Conservation (phyloP, 1,140 invertebrate genomes). For the Aphelinus certus region DNA sequence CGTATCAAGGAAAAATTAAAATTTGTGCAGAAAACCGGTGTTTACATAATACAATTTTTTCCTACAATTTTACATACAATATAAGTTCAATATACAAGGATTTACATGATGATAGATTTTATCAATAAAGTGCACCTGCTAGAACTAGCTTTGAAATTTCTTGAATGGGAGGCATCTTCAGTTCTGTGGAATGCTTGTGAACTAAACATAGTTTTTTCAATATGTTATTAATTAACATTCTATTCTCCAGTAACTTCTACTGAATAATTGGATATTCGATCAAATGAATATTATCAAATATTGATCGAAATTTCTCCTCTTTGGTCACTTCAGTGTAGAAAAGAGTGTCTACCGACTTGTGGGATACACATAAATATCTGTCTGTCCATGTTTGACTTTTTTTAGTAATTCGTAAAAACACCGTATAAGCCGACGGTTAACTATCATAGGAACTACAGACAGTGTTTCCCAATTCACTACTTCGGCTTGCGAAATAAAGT, state of each 20-base stretch:
- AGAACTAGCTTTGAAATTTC: not conserved
- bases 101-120: not conserved
- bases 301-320: not conserved
- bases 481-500: conserved; percentile 11
- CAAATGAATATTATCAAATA: not conserved
- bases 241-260: too few species aligned
- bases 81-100: not conserved
- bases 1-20: not conserved
- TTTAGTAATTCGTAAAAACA: conserved; percentile 12
- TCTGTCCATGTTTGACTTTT: not conserved
- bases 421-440: not conserved
- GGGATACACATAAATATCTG: not conserved
- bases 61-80: not conserved
- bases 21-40: conserved; percentile 15
- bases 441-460: too few species aligned
- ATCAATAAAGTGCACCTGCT: not conserved
- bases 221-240: too few species aligned
- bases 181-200: conserved; percentile 22
- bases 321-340: conserved; percentile 2
- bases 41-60: not conserved
- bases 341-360: not conserved
- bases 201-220: conserved; percentile 4
- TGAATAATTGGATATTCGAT: too few species aligned
- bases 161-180: conserved; percentile 18
- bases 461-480: not conserved